Evolutionary conservation across 1,140 invertebrate species (phyloP), one percentile per base, ranked within the genome.

Genomic region (Zaprionus inermis): DNA sequence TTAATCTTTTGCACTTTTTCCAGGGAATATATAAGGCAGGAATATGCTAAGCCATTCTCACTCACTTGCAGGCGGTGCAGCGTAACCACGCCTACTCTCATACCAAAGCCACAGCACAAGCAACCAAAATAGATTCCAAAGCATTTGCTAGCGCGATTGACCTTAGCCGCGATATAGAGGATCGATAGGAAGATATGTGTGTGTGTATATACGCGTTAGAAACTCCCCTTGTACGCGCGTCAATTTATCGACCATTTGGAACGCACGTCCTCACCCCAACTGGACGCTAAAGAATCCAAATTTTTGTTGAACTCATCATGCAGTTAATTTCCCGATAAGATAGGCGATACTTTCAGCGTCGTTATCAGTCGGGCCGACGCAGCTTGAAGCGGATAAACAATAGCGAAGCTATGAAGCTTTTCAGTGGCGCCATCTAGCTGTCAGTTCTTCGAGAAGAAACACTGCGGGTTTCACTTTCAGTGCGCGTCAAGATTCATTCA

Each of bases 291-390:
- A 71, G 59, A 67, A 66, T 73, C 49, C 44, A 10, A 49, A 49
- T 49, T 49, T 49, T 49, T 65, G 46, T 51, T 74, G 55, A 54
- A 65, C 81, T 79, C 83, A 79, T 88, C 68, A 79, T 67, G 71
- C 77, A 72, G 84, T 57, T 75, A 89, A 77, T 75, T 79, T 79
- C 44, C 32, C 73, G 83, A 88, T 88, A 88, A 88, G 83, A 88
- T 88, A 88, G 54, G 67, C 54, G 49, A n/a, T n/a, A 51, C 54
- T 55, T 70, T 83, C 79, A 81, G 66, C 49, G 36, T 57, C 56
- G 76, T 83, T 88, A 83, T 88, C 83, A 78, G 59, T 20, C 30
- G 28, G 46, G 12, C 38, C 0, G 7, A 16, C 44, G 67, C 28
- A 34, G n/a, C n/a, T n/a, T n/a, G n/a, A n/a, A n/a, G 49, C 55